Evolutionary conservation across 2,797 vertebrate species (phyloP), one percentile per base, ranked within the genome.

Genomic region (Stomatorhinus walkeri): DNA sequence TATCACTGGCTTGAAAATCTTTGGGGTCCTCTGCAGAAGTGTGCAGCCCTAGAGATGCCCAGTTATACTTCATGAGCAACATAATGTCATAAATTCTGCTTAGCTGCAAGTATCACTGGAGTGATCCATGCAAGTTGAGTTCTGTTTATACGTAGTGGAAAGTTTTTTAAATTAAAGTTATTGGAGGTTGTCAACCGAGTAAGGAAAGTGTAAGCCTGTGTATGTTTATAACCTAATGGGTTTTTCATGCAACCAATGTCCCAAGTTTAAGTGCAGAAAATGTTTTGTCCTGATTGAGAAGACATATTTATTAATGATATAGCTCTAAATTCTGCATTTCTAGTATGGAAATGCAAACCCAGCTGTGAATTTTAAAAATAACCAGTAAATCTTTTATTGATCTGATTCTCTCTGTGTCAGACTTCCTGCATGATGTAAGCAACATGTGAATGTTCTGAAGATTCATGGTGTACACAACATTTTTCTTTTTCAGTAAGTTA

Each of bases 11-110:
- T 88, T 85, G 54, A 46, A 49, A 85, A 68, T 61, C 56, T 85
- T 85, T 85, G 84, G 54, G 54, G 28, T 76, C 56, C 79, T 88
- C 56, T 61, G n/a, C 40, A 49, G 56, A 59, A 84, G 56, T 68
- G 56, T 89, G 88, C 59, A 49, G 59, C 59, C 72, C 28, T 54
- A 85, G 36, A 61, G 56, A n/a, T 16, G 22, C 59, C 88, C 54
- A 54, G 49, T 64, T 52, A 85, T 84, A 88, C 22, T 51, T 56
- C 40, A 49, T 36, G 88, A 64, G 24, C 12, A 89, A 12, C 40
- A 52, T 40, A 19, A 85, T 54, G 43, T 46, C 72, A 79, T 84
- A 48, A 52, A 59, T 61, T 88, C 88, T 83, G 72, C 87, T 88
- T 84, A 88, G 68, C 12, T 88, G 6, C 19, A 83, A 46, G 51